Base-by-base conservation (phyloP, 2,113 vertebrate species). In the Girardinichthys multiradiatus region DNA sequence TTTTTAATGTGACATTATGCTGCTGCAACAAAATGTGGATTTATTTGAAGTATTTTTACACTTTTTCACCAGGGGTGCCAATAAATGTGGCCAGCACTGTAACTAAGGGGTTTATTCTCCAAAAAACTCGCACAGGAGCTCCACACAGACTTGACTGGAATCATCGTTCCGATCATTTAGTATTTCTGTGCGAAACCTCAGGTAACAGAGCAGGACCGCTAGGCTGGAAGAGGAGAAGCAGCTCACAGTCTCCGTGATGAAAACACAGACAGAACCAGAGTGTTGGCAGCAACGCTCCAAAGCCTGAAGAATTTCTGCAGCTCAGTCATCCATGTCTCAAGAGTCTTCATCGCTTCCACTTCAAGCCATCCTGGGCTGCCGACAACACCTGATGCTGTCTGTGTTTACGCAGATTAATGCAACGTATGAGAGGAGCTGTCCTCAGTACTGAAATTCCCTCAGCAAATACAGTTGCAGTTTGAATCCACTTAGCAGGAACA, bases 241-340 rank as follows among this genome's bases (percentile, higher is more conserved):
- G 31, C 31, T 33, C 31, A 24, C 19, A 17, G n/a, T 29, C 60
- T 66, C 71, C 71, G 69, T 72, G 3, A n/a, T 39, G 58, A 57
- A 13, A 64, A 54, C 33, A 29, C 67, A 39, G 13, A 21, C 57
- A 45, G 70, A 76, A 75, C 64, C 63, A 64, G 35, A 66, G 45
- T 79, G 82, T 64, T 85, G 86, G 71, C 86, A 88, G 86, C n/a
- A n/a, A n/a, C n/a, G n/a, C n/a, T n/a, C n/a, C n/a, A 84, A 85
- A 85, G 71, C 60, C 74, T 81, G 79, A 81, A 71, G 77, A 71
- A 76, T 74, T 51, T 62, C 74, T 64, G 60, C 74, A 33, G 74
- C 82, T 86, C 78, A 78, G 68, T 80, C 69, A 76, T 71, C 79
- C 80, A 83, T 65, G 70, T 78, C 87, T 68, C 83, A 33, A 73